Conservation (phyloP, 2,797 vertebrate genomes). For the Ceryle rudis region DNA sequence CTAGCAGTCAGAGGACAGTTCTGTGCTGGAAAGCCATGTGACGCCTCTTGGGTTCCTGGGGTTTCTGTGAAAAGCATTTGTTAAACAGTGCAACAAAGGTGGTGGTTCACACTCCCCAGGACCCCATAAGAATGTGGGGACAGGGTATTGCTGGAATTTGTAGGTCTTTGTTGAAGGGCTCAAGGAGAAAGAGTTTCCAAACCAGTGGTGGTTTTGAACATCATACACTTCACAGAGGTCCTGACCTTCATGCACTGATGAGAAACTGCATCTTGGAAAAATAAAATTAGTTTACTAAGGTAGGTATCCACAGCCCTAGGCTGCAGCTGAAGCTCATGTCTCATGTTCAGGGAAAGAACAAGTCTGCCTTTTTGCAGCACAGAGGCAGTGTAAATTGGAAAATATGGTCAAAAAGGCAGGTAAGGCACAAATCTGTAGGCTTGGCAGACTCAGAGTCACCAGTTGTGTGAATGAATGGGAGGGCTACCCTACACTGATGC, state of each 20-base stretch:
- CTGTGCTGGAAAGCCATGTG: neutral
- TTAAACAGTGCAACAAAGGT: neutral
- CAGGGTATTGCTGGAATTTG: neutral
- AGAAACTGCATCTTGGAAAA: neutral
- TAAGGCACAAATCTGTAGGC: neutral
- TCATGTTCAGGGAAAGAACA: neutral
- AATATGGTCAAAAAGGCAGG: neutral
- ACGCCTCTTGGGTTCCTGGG: neutral
- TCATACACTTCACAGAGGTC: neutral
- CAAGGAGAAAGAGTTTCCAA: neutral
- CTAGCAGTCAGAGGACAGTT: neutral
- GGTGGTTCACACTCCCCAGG: neutral
- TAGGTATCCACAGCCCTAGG: neutral
- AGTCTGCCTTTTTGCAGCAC: neutral
- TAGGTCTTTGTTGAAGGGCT: neutral
- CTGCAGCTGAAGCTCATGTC: neutral
- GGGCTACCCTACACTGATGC: neutral
- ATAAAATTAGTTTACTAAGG: neutral
- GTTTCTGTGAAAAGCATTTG: neutral
- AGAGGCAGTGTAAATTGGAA: neutral
- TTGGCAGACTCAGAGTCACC: neutral
- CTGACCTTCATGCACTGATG: neutral
- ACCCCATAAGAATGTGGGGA: neutral
- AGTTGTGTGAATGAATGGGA: neutral
- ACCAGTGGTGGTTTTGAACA: neutral